A percentile compares a stretch with the other conserved stretches of the same genome.
phyloP scores from a whole-genome alignment of 1,140 invertebrate genomes.

The Leptopilina clavipes region DNA sequence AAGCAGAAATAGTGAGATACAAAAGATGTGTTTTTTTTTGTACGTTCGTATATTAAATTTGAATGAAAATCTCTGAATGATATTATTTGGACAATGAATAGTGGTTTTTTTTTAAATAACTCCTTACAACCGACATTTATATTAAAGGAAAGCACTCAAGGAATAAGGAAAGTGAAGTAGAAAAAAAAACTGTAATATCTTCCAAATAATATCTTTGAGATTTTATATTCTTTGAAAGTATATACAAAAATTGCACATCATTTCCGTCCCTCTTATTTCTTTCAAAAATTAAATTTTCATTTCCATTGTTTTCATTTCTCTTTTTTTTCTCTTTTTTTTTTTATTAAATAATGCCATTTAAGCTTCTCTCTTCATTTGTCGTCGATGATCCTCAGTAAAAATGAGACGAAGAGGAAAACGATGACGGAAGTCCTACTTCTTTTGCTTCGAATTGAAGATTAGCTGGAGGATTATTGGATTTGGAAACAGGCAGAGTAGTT shows the following conservation, averaged over 20 bases:
- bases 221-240: slow-evolving; percentile 38
- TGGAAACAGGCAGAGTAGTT: slow-evolving; percentile 7
- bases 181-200: background rate
- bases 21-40: background rate
- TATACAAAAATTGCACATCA: slow-evolving; percentile 31
- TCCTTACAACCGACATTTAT: slow-evolving; percentile 61
- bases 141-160: slow-evolving; percentile 9
- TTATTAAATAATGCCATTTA: background rate
- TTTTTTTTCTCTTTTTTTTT: no score
- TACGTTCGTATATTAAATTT: no score
- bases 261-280: slow-evolving; percentile 44
- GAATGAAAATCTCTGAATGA: slow-evolving; percentile 45
- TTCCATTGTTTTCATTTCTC: background rate
- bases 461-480: slow-evolving; percentile 35
- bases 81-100: slow-evolving; percentile 68
- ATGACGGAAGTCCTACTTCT: slow-evolving; percentile 30
- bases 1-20: background rate
- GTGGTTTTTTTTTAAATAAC: slow-evolving; percentile 63
- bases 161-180: slow-evolving; percentile 13
- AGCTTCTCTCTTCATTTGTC: slow-evolving; percentile 21
- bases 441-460: slow-evolving; percentile 33
- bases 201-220: slow-evolving; percentile 12
- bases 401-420: slow-evolving; percentile 31
- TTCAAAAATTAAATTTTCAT: background rate
- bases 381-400: slow-evolving; percentile 26